These are phyloP conservation scores for Leptopilina boulardi DNA, from an alignment of 1,140 invertebrate genomes.

Conservation along the genomic window DNA sequence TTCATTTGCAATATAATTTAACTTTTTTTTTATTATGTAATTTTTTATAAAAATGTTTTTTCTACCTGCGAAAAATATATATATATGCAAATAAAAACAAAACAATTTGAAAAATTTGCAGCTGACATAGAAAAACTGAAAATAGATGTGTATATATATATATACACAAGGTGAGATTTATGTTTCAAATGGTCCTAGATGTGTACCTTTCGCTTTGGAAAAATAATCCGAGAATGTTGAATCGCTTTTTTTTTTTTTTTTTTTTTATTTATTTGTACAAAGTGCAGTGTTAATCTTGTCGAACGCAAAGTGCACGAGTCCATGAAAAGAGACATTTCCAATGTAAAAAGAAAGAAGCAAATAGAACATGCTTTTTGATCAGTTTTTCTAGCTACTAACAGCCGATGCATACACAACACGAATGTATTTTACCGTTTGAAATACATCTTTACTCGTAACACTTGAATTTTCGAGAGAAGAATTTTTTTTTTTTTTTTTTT, in stretches of 20 bases:
- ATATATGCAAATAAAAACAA: background rate
- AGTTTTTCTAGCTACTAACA: conserved; percentile 9
- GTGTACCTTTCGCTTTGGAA: background rate
- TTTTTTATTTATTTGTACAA: background rate
- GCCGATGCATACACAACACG: background rate
- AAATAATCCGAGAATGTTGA: conserved; percentile 23
- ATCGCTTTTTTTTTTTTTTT: background rate
- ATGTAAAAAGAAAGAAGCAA: background rate
- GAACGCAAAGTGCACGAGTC: conserved; percentile 18
- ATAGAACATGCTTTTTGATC: conserved; percentile 1
- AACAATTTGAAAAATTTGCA: background rate
- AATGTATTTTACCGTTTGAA: conserved; percentile 6
- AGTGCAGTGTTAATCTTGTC: conserved; percentile 23
- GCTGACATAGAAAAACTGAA: background rate
- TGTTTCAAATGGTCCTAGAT: background rate
- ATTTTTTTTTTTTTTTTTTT: background rate
- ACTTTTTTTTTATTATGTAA: too few species aligned
- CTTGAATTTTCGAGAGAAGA: background rate
- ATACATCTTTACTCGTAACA: background rate
- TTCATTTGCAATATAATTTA: too few species aligned
- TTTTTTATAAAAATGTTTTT: too few species aligned
- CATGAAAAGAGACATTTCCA: background rate
- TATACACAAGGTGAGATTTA: background rate
- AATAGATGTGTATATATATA: background rate
- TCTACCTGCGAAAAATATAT: background rate